A percentile compares a stretch with the other conserved stretches of the same genome.
These are phyloP conservation scores for Fringilla coelebs DNA, from an alignment of 2,797 vertebrate genomes.

Conservation along the genomic window DNA sequence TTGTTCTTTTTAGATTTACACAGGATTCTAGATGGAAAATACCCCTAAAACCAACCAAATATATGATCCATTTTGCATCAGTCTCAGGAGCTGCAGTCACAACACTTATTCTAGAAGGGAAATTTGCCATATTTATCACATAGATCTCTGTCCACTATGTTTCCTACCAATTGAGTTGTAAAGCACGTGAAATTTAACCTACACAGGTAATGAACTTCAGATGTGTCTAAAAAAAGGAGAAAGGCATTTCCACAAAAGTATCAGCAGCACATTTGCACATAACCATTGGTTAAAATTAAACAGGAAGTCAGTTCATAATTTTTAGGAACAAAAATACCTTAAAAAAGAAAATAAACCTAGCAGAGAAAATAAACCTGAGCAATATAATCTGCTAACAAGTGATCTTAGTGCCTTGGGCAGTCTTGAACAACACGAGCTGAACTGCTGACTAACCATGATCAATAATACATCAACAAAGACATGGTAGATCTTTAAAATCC, in stretches of 20 bases:
- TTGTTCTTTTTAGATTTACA: neutral
- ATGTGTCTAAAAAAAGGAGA: neutral
- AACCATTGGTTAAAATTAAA: neutral
- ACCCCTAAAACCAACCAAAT: neutral
- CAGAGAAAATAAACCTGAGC: neutral
- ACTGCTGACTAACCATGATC: conserved; percentile 46
- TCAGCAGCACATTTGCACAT: neutral
- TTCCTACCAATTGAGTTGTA: neutral
- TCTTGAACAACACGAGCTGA: neutral
- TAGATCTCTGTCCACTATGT: neutral
- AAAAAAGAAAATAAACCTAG: neutral
- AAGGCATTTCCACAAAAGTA: neutral
- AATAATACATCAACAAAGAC: conserved; percentile 40
- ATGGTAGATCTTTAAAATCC: conserved; percentile 35
- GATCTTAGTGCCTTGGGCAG: neutral
- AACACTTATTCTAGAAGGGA: neutral
- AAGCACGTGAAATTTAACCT: neutral
- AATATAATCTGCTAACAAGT: conserved; percentile 3
- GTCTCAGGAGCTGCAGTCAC: neutral
- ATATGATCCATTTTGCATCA: neutral
- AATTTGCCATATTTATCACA: neutral
- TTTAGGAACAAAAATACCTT: neutral
- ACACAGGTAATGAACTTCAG: neutral
- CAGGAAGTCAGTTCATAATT: neutral
- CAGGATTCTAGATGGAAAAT: neutral